Percentiles rank a stretch among this genome's conserved stretches.
phyloP scores from a whole-genome alignment of 2,888 invertebrate genomes.

The Melanostoma mellinum region DNA sequence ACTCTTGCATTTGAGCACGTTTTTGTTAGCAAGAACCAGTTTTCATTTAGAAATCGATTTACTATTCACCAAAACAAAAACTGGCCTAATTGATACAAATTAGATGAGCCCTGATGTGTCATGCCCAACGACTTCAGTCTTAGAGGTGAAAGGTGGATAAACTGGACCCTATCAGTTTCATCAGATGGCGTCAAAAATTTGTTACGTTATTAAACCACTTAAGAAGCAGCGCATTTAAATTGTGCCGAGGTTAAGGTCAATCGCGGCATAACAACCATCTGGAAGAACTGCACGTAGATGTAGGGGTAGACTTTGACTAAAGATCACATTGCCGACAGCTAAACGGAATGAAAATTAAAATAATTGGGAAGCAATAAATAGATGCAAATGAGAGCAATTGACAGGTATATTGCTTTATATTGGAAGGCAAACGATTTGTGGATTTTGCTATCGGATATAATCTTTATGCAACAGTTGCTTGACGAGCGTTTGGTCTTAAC shows the following conservation, averaged over 20 bases:
- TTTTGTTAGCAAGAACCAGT: slow-evolving; percentile 4
- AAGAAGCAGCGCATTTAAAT: not conserved
- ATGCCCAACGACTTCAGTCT: not conserved
- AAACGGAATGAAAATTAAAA: not conserved
- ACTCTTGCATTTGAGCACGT: slow-evolving; percentile 32
- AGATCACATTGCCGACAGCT: slow-evolving; percentile 10
- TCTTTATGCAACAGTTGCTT: slow-evolving; percentile 57
- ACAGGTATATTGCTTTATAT: slow-evolving; percentile 31
- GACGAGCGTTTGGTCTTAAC: slow-evolving; percentile 35
- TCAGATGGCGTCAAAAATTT: slow-evolving; percentile 21
- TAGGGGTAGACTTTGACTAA: slow-evolving; percentile 2
- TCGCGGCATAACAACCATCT: slow-evolving; percentile 8
- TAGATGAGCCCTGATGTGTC: slow-evolving; percentile 1
- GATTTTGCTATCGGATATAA: slow-evolving; percentile 33
- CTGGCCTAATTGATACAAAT: not conserved
- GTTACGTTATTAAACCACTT: slow-evolving; percentile 31
- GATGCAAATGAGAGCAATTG: slow-evolving; percentile 53
- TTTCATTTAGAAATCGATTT: slow-evolving; percentile 34
- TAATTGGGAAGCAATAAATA: slow-evolving; percentile 25
- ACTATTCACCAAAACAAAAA: slow-evolving; percentile 22
- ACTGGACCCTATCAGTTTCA: slow-evolving; percentile 34
- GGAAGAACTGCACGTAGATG: not conserved
- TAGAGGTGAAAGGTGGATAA: slow-evolving; percentile 22
- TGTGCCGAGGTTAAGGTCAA: slow-evolving; percentile 25
- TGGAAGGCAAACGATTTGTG: slow-evolving; percentile 41